Conservation (phyloP, 30 jellyfish, hydroid and myxozoan species). For the Clytia hemisphaerica region DNA sequence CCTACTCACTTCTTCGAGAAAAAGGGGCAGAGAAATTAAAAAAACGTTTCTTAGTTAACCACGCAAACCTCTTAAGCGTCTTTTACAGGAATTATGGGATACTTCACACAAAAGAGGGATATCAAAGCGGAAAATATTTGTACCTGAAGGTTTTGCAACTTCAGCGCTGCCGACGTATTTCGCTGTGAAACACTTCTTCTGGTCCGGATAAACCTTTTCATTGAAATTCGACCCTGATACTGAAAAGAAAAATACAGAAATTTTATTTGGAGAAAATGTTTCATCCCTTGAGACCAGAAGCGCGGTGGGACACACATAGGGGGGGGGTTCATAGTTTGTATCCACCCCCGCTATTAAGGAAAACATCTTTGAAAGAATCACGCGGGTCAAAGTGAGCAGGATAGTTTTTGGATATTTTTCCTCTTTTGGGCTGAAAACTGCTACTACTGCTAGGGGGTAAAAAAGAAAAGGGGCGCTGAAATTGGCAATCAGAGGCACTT, state of each 20-base stretch:
- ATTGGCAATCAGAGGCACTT: too few species aligned
- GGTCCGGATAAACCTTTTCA: slow-evolving; percentile 88
- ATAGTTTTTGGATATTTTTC: too few species aligned
- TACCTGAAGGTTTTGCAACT: slow-evolving; percentile 80
- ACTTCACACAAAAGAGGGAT: not conserved
- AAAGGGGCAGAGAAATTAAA: not conserved
- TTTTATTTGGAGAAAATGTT: not conserved
- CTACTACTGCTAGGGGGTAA: too few species aligned
- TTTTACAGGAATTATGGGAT: not conserved
- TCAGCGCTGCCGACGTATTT: slow-evolving; percentile 93
- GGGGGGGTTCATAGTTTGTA: too few species aligned
- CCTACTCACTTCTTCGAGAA: not conserved
- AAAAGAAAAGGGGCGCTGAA: too few species aligned
- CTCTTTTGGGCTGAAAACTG: too few species aligned
- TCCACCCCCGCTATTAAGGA: not conserved
- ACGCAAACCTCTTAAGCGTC: not conserved
- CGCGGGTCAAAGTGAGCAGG: too few species aligned
- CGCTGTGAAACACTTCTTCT: slow-evolving; percentile 88
- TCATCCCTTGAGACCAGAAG: not conserved
- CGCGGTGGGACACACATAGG: not conserved
- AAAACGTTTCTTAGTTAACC: not conserved
- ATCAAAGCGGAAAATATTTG: too few species aligned
- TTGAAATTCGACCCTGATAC: slow-evolving; percentile 74
- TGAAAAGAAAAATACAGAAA: slow-evolving; percentile 8
- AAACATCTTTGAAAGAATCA: not conserved